Conservation (phyloP, 1,140 invertebrate genomes). For the Formica exsecta region DNA sequence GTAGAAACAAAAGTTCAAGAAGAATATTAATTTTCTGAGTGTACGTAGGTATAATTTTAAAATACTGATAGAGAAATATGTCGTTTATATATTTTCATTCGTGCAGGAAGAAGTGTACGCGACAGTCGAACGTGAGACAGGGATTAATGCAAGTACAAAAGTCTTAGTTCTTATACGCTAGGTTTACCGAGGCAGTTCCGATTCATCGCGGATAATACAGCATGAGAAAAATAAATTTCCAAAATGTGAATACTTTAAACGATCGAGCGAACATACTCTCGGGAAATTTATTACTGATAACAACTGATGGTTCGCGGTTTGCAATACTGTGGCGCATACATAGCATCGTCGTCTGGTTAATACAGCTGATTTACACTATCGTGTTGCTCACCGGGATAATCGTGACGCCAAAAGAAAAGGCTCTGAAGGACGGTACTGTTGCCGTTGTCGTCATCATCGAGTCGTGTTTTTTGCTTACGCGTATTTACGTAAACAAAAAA, state of each 20-base stretch:
- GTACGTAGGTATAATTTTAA: background rate
- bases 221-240: constrained; percentile 64
- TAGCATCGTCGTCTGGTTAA: background rate
- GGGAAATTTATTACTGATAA: constrained; percentile 67
- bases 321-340: constrained; percentile 18
- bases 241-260: constrained; percentile 68
- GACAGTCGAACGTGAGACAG: background rate
- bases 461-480: background rate
- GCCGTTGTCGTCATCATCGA: constrained; percentile 45
- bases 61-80: background rate
- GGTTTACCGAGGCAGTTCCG: background rate
- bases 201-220: background rate
- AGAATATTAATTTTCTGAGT: background rate
- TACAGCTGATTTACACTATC: constrained; percentile 1
- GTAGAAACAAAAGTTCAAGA: background rate
- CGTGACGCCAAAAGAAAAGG: constrained; percentile 21
- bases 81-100: background rate
- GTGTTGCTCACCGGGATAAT: constrained; percentile 12
- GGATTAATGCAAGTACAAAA: background rate
- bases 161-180: background rate
- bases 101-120: background rate
- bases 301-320: background rate
- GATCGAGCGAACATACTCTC: constrained; percentile 53
- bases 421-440: constrained; percentile 56
- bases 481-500: constrained; percentile 41